Conservation (phyloP, 1,140 invertebrate genomes). For the Drosophila kurseongensis region DNA sequence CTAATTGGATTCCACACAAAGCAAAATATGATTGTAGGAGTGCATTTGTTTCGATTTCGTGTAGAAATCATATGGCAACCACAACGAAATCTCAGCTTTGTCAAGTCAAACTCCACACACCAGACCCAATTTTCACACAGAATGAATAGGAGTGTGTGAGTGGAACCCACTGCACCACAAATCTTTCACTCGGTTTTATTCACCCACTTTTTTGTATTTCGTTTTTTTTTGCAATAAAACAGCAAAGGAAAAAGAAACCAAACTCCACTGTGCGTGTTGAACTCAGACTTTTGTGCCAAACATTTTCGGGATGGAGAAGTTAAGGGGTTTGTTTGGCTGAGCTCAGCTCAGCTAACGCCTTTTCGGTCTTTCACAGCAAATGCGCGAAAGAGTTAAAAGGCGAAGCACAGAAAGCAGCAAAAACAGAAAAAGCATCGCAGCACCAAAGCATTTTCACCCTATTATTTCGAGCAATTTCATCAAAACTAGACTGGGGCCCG, state of each 20-base stretch:
- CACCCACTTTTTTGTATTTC: conserved; percentile 25
- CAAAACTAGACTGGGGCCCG: conserved; percentile 71
- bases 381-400: conserved; percentile 79
- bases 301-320: conserved; percentile 49
- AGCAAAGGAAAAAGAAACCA: conserved; percentile 29
- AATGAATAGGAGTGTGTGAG: conserved; percentile 16
- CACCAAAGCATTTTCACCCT: conserved; percentile 75
- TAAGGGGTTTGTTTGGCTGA: conserved; percentile 26
- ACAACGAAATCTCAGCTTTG: conserved; percentile 72
- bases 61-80: conserved; percentile 62
- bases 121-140: conserved; percentile 67
- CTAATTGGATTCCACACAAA: conserved; percentile 33
- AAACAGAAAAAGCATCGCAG: conserved; percentile 29
- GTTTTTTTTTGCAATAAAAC: conserved; percentile 24
- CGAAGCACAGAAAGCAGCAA: conserved; percentile 38
- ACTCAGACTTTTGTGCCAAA: conserved; percentile 67
- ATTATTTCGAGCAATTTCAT: conserved; percentile 82
- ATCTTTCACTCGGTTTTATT: conserved; percentile 68
- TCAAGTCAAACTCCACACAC: conserved; percentile 64
- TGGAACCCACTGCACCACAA: conserved; percentile 60
- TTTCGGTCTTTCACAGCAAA: conserved; percentile 73
- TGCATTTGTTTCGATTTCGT: conserved; percentile 22
- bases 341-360: conserved; percentile 57
- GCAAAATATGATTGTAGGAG: conserved; percentile 18
- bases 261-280: conserved; percentile 64